These are phyloP conservation scores for Meriones psammophilus DNA, from an alignment of 2,797 vertebrate species.

Conservation along the genomic window DNA sequence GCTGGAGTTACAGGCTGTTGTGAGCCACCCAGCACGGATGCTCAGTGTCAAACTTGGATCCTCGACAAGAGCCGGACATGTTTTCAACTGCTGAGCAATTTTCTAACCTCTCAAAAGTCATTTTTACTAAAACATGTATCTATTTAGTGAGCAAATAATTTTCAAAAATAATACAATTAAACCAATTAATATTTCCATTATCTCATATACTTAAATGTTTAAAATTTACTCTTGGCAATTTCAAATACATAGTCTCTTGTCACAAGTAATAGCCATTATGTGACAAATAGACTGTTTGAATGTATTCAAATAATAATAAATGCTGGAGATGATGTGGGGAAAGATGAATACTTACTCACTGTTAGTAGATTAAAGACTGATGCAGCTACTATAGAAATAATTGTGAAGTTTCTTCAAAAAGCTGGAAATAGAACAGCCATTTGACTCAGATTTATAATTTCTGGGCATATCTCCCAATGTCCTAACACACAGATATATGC, in stretches of 20 bases:
- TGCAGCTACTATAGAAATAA: background rate
- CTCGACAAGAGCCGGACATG: too few species aligned
- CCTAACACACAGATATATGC: background rate
- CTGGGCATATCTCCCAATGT: background rate
- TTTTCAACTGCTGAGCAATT: background rate
- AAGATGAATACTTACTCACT: background rate
- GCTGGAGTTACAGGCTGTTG: background rate
- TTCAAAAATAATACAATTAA: background rate
- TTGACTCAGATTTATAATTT: background rate
- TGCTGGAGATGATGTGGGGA: background rate
- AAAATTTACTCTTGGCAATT: background rate
- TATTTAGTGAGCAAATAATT: background rate
- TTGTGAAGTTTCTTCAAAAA: background rate
- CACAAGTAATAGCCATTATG: too few species aligned
- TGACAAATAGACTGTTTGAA: background rate
- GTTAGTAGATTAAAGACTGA: too few species aligned
- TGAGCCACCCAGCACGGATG: too few species aligned
- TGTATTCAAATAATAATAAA: background rate
- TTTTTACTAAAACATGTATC: background rate
- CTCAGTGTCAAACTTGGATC: background rate
- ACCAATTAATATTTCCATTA: background rate
- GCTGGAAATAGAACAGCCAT: background rate
- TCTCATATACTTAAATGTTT: background rate
- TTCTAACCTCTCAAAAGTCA: background rate
- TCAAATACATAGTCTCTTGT: background rate